These are phyloP conservation scores for Pyrgilauda ruficollis DNA, from an alignment of 2,113 vertebrate species.

Conservation along the genomic window DNA sequence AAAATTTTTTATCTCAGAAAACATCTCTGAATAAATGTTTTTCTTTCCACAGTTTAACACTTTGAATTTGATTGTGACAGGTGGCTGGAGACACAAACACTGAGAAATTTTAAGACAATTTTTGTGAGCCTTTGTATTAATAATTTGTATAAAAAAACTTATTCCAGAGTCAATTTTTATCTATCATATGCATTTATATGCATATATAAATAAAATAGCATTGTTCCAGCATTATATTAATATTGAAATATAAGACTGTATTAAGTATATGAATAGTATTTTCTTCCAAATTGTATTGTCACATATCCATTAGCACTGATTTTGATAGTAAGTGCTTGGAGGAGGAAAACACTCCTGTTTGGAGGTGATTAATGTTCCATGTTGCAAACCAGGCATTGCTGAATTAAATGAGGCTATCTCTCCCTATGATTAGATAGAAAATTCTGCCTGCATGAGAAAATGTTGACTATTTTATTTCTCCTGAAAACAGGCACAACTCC, in stretches of 20 bases:
- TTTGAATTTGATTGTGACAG: background rate
- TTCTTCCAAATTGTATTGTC: background rate
- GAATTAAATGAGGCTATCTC: background rate
- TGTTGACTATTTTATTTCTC: background rate
- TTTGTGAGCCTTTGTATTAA: background rate
- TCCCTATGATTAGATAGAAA: background rate
- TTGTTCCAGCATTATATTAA: background rate
- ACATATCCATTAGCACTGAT: background rate
- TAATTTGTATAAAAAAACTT: background rate
- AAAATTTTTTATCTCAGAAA: background rate
- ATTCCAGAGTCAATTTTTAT: background rate
- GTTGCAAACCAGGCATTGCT: background rate
- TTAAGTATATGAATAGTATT: background rate
- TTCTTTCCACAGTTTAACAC: background rate
- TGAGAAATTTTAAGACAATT: background rate
- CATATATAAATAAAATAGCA: background rate
- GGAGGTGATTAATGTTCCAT: background rate
- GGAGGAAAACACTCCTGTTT: background rate
- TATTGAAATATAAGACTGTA: background rate
- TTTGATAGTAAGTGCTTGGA: background rate
- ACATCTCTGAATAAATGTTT: background rate
- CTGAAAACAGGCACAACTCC: background rate
- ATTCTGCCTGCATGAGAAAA: background rate
- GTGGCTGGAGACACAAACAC: background rate
- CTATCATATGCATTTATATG: background rate